These are phyloP conservation scores for Stictonetta naevosa DNA, from an alignment of 2,113 vertebrate genomes.

Conservation along the genomic window DNA sequence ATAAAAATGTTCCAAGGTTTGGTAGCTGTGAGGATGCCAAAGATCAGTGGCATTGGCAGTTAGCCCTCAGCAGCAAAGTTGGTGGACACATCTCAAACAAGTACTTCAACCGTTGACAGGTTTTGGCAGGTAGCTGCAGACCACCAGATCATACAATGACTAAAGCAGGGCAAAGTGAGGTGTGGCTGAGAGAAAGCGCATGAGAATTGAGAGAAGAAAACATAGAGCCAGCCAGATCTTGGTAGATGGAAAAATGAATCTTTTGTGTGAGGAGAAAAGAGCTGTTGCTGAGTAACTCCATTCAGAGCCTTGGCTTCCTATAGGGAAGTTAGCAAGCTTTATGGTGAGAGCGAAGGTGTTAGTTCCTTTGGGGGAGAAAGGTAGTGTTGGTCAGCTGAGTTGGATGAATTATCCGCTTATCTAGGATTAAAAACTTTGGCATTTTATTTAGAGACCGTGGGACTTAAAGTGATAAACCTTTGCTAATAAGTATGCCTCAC, in stretches of 20 bases:
- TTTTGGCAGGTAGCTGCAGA: background rate
- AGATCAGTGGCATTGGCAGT: background rate
- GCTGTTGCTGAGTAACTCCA: background rate
- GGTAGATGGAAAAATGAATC: background rate
- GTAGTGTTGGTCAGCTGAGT: conserved; percentile 17
- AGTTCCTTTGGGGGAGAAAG: background rate
- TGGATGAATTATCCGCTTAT: conserved; percentile 10
- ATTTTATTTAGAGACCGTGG: background rate
- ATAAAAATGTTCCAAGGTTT: background rate
- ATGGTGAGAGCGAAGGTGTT: background rate
- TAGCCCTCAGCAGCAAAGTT: background rate
- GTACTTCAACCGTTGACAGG: background rate
- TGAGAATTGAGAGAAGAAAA: background rate
- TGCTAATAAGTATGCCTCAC: background rate
- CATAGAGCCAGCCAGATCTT: background rate
- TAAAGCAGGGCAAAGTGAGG: background rate
- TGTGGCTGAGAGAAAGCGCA: background rate
- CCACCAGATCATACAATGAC: background rate
- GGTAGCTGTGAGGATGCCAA: background rate
- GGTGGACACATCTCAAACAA: background rate
- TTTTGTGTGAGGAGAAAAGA: background rate
- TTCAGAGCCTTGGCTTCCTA: background rate
- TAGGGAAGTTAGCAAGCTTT: background rate
- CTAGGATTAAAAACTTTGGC: conserved; percentile 10
- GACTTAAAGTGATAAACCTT: background rate